phyloP scores from a whole-genome alignment of 2,113 vertebrate species.

The Poecilia latipinna region DNA sequence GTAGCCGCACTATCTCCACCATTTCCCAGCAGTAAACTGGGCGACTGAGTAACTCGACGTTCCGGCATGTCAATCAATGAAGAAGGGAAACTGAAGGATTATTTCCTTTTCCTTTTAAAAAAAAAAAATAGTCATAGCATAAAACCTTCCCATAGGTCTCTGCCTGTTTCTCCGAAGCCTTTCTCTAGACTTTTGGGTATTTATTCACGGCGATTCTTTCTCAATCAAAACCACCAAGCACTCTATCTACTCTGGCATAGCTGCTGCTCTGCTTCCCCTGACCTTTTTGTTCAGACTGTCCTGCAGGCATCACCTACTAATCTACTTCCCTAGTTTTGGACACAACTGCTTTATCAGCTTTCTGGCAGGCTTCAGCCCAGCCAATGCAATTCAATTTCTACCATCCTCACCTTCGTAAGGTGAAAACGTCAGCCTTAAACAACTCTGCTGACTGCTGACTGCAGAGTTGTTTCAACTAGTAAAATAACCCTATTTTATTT shows the following conservation, averaged over 20 bases:
- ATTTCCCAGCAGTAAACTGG: slow-evolving; percentile 15
- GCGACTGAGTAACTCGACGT: slow-evolving; percentile 20
- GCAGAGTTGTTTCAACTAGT: neutral
- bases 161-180: neutral
- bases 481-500: slow-evolving; percentile 5
- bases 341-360: slow-evolving; percentile 21
- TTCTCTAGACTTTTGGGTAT: neutral
- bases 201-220: slow-evolving; percentile 1
- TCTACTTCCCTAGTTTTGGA: slow-evolving; percentile 24
- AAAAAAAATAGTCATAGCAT: neutral
- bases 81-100: slow-evolving; percentile 1
- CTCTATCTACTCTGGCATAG: neutral
- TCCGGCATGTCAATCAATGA: slow-evolving; percentile 19
- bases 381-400: slow-evolving; percentile 20
- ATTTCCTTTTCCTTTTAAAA: neutral
- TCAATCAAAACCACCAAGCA: neutral
- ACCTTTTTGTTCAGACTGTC: slow-evolving; percentile 4
- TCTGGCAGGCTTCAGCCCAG: slow-evolving; percentile 13
- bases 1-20: slow-evolving; percentile 26
- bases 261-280: slow-evolving; percentile 17
- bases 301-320: slow-evolving; percentile 27
- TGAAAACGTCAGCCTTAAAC: slow-evolving; percentile 24
- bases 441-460: neutral
- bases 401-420: slow-evolving; percentile 15
- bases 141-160: neutral